Base-by-base conservation (phyloP, 2,113 vertebrate species). In the Vulpes vulpes region DNA sequence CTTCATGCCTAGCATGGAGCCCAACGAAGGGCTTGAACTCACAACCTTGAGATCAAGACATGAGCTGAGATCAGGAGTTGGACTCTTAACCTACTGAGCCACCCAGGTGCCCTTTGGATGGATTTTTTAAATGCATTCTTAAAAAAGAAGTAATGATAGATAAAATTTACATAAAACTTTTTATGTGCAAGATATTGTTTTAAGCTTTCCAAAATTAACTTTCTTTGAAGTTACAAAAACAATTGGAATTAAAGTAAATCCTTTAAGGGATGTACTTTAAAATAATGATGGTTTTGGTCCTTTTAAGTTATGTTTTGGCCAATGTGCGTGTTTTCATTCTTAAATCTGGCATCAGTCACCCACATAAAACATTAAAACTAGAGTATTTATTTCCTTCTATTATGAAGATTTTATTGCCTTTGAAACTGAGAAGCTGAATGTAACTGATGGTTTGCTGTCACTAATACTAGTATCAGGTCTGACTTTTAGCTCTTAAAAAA, bases 381-480 rank as follows among this genome's bases (percentile, higher is more conserved):
- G 19, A 4, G 16, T 82, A 76, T 93, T 90, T 87, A 27, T 74
- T 71, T 94, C 71, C 43, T 83, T 96, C 22, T 95, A 38, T 91
- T 92, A 65, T 27, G 59, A 88, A 38, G 38, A 25, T 93, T 96
- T 97, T 95, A 59, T 74, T 12, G 6, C 59, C 30, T 94, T 96
- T 94, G n/a, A 94, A 96, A 94, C 25, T 80, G 35, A 96, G 57
- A 82, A 3, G 22, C 23, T 96, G 32, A 73, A 59, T 49, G 4
- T 92, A 96, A 90, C 57, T 73, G 55, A 86, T 81, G 88, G 38
- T 95, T 97, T 96, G 20, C 57, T 94, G 38, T 97, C 73, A 87
- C 55, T 89, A 84, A 89, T 93, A 85, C 20, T 82, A 64, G 12
- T 89, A 79, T 71, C 81, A 11, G 67, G 20, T 91, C 25, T 97